Percentiles rank a stretch among this genome's conserved stretches.
phyloP scores from a whole-genome alignment of 35 echinoderm and acorn worm genomes.

The Ophioderma brevispina region DNA sequence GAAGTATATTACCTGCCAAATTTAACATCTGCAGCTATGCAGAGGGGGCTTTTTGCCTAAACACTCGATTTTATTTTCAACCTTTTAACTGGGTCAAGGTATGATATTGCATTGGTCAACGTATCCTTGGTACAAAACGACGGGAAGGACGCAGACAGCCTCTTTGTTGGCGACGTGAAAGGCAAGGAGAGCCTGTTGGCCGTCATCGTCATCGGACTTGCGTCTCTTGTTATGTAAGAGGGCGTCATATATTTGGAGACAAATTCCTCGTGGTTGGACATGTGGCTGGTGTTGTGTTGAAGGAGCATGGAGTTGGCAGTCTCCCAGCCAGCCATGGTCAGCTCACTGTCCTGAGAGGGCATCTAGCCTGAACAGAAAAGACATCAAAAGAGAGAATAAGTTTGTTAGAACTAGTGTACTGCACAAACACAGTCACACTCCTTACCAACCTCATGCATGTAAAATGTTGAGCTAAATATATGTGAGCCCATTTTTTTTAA shows the following conservation, averaged over 20 bases:
- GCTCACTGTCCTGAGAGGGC: constrained; percentile 17
- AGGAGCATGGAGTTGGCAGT: constrained; percentile 8
- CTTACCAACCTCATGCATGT: background rate
- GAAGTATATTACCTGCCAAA: too few relatives aligned
- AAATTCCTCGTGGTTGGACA: constrained; percentile 19
- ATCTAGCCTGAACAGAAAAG: constrained; percentile 23
- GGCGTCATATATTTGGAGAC: constrained; percentile 24
- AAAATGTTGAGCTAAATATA: too few relatives aligned
- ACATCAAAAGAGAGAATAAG: background rate
- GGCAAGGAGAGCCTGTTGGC: background rate
- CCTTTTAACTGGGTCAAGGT: constrained; percentile 65
- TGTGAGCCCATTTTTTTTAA: too few relatives aligned
- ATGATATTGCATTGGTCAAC: constrained; percentile 56
- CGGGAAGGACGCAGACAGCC: constrained; percentile 7
- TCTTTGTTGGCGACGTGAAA: background rate
- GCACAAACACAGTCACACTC: background rate
- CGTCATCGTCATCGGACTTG: background rate
- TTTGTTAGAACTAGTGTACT: background rate
- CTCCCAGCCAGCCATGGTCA: constrained; percentile 42
- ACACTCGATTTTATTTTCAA: too few relatives aligned
- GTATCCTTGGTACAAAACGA: constrained; percentile 77
- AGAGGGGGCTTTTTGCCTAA: too few relatives aligned
- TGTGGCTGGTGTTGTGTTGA: constrained; percentile 2
- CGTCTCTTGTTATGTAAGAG: background rate
- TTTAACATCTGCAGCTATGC: too few relatives aligned